Base-by-base conservation (phyloP, 2,113 vertebrate species). In the Coryphaenoides rupestris region DNA sequence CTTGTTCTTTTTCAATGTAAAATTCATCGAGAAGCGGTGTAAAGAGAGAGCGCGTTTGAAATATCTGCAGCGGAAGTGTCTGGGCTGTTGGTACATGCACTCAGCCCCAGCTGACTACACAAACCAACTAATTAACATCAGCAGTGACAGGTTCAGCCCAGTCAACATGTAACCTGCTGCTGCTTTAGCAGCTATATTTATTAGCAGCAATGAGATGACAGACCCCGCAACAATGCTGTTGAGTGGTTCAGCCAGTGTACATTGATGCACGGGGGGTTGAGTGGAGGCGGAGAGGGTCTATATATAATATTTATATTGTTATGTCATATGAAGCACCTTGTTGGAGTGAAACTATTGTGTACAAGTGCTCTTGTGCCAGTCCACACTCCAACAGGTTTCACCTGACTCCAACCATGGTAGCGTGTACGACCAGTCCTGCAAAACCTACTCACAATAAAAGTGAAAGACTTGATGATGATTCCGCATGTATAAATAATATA, bases 221-320 rank as follows among this genome's bases (percentile, higher is more conserved):
- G 77, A 87, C 84, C 76, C 78, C 79, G 76, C 82, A 84, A 85
- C 81, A 68, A 73, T 73, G 80, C 81, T 66, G 81, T 74, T 55
- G 77, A 89, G 81, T 83, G 84, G 80, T 73, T 68, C 75, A 40
- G 5, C 6, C 33, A 40, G 89, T 91, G 86, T 88, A 88, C 89
- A 90, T 89, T 80, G 89, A 83, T 82, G 80, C 83, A 84, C 80
- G 77, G 49, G 80, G 82, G 83, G 85, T 81, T 77, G 80, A 40
- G 80, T 79, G 84, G 75, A 76, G 84, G 78, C 79, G 79, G 70
- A 80, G 82, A 76, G 72, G 81, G 70, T 75, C 68, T 79, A 73
- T 66, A 81, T 84, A 80, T 82, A 89, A 80, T 83, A 88, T 83
- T 76, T 84, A 82, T 80, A 91, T 94, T 91, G 92, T 85, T 89